Evolutionary conservation across 2,888 invertebrate species (phyloP).

Genomic region (Petrophora chlorosata): DNA sequence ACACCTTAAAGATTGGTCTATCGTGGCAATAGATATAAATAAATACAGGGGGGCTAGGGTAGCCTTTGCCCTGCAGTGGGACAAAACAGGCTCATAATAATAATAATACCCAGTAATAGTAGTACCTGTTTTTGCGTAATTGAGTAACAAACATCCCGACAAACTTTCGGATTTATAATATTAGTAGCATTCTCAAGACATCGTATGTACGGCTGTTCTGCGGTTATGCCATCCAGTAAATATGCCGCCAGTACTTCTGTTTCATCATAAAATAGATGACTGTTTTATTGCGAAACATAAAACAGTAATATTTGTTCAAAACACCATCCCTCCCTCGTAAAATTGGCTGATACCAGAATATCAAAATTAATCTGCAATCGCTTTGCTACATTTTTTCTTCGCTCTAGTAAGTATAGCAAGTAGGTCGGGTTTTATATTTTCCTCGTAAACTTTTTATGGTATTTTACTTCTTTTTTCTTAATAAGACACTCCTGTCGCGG

Average conservation of each 20-base stretch:
- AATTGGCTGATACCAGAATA: constrained; percentile 23
- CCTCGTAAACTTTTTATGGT: constrained; percentile 18
- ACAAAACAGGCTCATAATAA: no score
- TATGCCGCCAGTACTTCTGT: constrained; percentile 10
- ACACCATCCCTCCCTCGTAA: constrained; percentile 19
- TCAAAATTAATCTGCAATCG: constrained; percentile 21
- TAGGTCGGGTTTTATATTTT: constrained; percentile 1
- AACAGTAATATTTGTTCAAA: constrained; percentile 25
- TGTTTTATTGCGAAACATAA: constrained; percentile 20
- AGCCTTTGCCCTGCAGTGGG: no score
- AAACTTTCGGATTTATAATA: no score
- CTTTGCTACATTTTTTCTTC: constrained; percentile 11
- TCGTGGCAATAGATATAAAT: no score
- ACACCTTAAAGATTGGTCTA: no score
- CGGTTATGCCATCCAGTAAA: constrained; percentile 6
- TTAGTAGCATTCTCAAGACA: no score
- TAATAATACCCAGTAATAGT: no score
- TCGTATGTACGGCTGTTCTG: constrained; percentile 3
- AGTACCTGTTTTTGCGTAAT: no score
- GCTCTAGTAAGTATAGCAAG: constrained; percentile 17
- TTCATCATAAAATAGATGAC: constrained; percentile 17
- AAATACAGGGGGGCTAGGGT: no score
- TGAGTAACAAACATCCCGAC: no score
- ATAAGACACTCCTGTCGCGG: constrained; percentile 11
- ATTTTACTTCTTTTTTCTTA: constrained; percentile 13